Evolutionary conservation across 2,113 vertebrate genomes (phyloP).

Genomic region (Nerophis ophidion): DNA sequence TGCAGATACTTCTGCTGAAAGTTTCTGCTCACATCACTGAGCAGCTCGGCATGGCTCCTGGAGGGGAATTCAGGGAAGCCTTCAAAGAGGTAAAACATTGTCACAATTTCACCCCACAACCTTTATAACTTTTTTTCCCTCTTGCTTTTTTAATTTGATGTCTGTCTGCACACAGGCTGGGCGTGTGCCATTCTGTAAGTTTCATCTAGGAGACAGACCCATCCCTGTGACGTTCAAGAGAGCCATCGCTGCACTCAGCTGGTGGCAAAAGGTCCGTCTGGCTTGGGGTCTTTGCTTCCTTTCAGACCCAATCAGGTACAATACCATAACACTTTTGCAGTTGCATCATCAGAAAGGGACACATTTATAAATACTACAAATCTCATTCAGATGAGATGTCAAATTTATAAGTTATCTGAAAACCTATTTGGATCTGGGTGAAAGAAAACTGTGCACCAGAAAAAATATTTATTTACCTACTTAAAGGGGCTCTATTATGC

Average conservation of each 20-base stretch:
- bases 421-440: no score
- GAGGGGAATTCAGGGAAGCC: constrained; percentile 95
- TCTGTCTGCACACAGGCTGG: constrained; percentile 75
- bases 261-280: constrained; percentile 96
- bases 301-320: constrained; percentile 96
- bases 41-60: constrained; percentile 96
- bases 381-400: no score
- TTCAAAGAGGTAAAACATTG: constrained; percentile 83
- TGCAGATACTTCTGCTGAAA: constrained; percentile 97
- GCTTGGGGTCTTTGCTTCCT: constrained; percentile 97
- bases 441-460: no score
- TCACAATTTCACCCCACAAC: background rate
- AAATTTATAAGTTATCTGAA: no score
- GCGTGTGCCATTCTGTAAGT: constrained; percentile 96
- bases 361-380: no score
- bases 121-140: background rate
- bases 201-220: constrained; percentile 93
- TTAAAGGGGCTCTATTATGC: no score
- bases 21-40: constrained; percentile 98
- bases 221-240: constrained; percentile 97
- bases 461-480: no score
- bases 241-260: constrained; percentile 91
- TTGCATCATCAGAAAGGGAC: no score
- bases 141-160: background rate
- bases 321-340: no score